Evolutionary conservation across 2,888 invertebrate species (phyloP).

Genomic region (Sericinus montela): DNA sequence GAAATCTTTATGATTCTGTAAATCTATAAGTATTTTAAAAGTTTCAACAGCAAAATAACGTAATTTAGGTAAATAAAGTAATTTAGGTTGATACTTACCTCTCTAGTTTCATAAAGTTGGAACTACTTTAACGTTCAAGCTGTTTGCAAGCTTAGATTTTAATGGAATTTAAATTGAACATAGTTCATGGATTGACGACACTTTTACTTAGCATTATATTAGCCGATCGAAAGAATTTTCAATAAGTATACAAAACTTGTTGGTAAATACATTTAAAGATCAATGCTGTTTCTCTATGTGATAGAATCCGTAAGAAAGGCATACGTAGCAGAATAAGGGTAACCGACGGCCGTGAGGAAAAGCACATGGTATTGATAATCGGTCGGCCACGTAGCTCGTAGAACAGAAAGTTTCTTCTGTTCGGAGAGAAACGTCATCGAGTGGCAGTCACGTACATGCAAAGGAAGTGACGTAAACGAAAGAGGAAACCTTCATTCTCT

Average conservation of each 20-base stretch:
- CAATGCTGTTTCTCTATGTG: too few relatives aligned
- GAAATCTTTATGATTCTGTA: background rate
- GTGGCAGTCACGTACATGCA: too few relatives aligned
- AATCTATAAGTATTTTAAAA: background rate
- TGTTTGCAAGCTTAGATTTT: conserved; percentile 8
- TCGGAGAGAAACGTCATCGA: too few relatives aligned
- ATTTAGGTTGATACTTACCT: conserved; percentile 3
- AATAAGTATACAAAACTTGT: background rate
- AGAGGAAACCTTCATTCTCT: too few relatives aligned
- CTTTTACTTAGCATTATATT: background rate
- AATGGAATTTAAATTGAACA: conserved; percentile 15
- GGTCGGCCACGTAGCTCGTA: too few relatives aligned
- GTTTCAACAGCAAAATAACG: background rate
- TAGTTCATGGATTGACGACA: conserved; percentile 9
- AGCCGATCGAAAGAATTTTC: background rate
- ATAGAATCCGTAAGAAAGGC: too few relatives aligned
- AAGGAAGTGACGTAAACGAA: too few relatives aligned
- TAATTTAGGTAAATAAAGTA: background rate
- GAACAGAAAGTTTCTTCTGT: too few relatives aligned
- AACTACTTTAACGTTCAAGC: conserved; percentile 12
- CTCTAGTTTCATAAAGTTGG: conserved; percentile 6
- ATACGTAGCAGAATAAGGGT: too few relatives aligned
- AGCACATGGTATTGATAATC: too few relatives aligned
- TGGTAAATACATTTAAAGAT: too few relatives aligned
- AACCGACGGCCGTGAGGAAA: too few relatives aligned